Evolutionary conservation across 2,113 vertebrate genomes (phyloP), one percentile per base, ranked within the genome.

Genomic region (Halcyon malimbica): DNA sequence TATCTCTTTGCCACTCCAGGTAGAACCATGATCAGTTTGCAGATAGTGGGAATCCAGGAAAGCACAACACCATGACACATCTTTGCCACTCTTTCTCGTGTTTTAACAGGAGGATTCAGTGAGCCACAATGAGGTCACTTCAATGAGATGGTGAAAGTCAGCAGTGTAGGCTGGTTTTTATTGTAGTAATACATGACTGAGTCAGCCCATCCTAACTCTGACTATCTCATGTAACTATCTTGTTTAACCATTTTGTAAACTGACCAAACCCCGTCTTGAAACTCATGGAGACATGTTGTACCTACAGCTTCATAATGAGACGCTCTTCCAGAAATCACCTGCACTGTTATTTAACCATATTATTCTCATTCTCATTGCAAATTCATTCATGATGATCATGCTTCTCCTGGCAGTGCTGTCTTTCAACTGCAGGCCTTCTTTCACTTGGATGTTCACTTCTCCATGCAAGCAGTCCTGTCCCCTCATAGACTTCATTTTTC

Each of bases 21-120:
- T 51, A 57, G 59, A 68, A 16, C n/a, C 8, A 1, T 6, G 25
- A 13, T 2, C 28, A 16, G 7, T 48, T 67, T 79, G 57, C 20
- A 62, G 57, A 25, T 2, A 24, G 2, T 57, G 71, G 46, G 29
- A 31, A 37, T 37, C 65, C 25, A 53, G 39, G 18, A 20, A 50
- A 21, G 24, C 12, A 4, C 41, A 70, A 0, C 21, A 35, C 48
- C 10, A 3, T 62, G 41, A 59, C 37, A 46, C 2, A 0, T 39
- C 41, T 62, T 62, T 46, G 46, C 37, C 16, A 4, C 23, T 28
- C 57, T 21, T 83, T 9, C 25, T 79, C 2, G 0, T 67, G 29
- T 37, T 79, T 29, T 15, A 46, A 12, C 41, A 42, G 62, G 7
- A 56, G 56, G 13, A 33, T 31, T 91, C 67, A 82, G 62, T 23